These are phyloP conservation scores for Marmota flaviventris DNA, from an alignment of 2,113 vertebrate genomes.

Conservation along the genomic window DNA sequence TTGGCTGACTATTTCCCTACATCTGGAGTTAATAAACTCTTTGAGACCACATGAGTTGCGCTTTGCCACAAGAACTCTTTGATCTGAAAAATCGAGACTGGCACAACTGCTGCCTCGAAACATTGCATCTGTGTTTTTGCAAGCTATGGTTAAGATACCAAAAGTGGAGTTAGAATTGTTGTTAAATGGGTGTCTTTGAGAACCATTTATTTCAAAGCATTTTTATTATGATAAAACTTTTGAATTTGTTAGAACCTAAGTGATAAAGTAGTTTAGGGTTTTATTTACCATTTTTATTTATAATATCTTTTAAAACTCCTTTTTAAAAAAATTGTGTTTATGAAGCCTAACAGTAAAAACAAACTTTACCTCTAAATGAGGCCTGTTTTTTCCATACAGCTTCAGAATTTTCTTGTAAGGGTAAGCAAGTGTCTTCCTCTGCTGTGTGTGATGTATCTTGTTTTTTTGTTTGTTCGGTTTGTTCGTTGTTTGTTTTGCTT, in stretches of 20 bases:
- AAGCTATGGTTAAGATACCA: slow-evolving; percentile 86
- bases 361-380: slow-evolving; percentile 39
- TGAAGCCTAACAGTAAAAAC: slow-evolving; percentile 57
- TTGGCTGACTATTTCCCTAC: slow-evolving; percentile 89
- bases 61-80: slow-evolving; percentile 93
- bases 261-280: slow-evolving; percentile 28
- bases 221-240: slow-evolving; percentile 81
- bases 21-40: slow-evolving; percentile 97
- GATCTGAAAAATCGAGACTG: slow-evolving; percentile 92
- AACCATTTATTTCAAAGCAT: slow-evolving; percentile 75
- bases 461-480: too few species aligned
- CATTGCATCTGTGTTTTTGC: slow-evolving; percentile 88
- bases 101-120: slow-evolving; percentile 91
- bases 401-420: slow-evolving; percentile 76
- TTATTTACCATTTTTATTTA: slow-evolving; percentile 65
- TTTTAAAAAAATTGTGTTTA: slow-evolving; percentile 20
- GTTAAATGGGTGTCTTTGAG: slow-evolving; percentile 74
- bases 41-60: slow-evolving; percentile 95
- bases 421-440: slow-evolving; percentile 72
- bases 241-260: slow-evolving; percentile 78
- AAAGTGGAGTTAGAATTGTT: slow-evolving; percentile 84
- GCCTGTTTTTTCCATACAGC: slow-evolving; percentile 1
- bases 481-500: slow-evolving; percentile 75
- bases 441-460: slow-evolving; percentile 81
- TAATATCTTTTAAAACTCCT: slow-evolving; percentile 39